phyloP scores from a whole-genome alignment of 2,888 invertebrate genomes.

The Hedychridium roseum region DNA sequence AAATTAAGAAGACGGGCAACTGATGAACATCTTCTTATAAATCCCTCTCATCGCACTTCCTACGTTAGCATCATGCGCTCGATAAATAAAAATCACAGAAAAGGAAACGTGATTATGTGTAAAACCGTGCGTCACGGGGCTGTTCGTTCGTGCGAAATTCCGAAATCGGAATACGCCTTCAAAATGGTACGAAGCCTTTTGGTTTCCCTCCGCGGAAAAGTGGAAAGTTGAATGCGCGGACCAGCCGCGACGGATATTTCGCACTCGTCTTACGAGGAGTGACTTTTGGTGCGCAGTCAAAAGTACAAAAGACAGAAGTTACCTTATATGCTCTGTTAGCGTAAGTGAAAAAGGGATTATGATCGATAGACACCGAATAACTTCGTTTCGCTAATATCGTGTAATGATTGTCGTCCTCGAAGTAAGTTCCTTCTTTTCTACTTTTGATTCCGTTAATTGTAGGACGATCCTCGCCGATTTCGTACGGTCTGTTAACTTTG shows the following conservation, averaged over 20 bases:
- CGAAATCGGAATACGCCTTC: too few species aligned
- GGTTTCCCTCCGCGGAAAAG: too few species aligned
- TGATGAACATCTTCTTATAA: slow-evolving; percentile 10
- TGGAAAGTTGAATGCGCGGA: slow-evolving; percentile 21
- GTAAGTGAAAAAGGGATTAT: too few species aligned
- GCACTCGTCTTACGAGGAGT: neutral
- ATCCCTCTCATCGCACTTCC: too few species aligned
- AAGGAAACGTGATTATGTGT: slow-evolving; percentile 5
- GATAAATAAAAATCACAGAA: slow-evolving; percentile 12
- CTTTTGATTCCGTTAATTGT: slow-evolving; percentile 6
- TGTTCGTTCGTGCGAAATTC: slow-evolving; percentile 3
- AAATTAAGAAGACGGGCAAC: too few species aligned
- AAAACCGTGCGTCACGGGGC: neutral
- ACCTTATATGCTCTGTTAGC: too few species aligned
- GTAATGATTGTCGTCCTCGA: slow-evolving; percentile 23
- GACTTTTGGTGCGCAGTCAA: slow-evolving; percentile 3
- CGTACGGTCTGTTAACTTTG: neutral
- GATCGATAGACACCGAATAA: too few species aligned
- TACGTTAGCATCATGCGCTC: too few species aligned
- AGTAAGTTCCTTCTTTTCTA: slow-evolving; percentile 1
- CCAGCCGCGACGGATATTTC: slow-evolving; percentile 20
- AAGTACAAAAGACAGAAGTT: slow-evolving; percentile 13
- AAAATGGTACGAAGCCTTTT: too few species aligned
- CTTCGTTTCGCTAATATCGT: slow-evolving; percentile 2
- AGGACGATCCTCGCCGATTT: slow-evolving; percentile 7